Evolutionary conservation across 2,888 invertebrate species (phyloP), one percentile per base, ranked within the genome.

Genomic region (Ochlodes sylvanus): DNA sequence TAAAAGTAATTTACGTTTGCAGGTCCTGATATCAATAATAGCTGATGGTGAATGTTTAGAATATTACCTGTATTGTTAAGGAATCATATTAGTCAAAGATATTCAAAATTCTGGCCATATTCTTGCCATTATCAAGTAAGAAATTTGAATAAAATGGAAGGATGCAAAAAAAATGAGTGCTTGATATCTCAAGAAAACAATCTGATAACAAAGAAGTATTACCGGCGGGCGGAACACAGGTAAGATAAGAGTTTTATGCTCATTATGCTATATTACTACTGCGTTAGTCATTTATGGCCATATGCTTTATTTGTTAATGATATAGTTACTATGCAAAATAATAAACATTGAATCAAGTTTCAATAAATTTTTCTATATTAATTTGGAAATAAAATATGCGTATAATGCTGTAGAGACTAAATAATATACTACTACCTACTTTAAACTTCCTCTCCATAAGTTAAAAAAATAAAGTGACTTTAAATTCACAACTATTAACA

Each of bases 201-300:
- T 70, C 17, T 76, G 38, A 50, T 77, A 17, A 80, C 83, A 3
- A 91, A 88, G 73, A 92, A 92, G 75, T 92, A 92, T 72, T 92
- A 92, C 71, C 80, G 92, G 10, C 82, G 86, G 65, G 90, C 88
- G 17, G 92, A 92, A 75, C 91, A 92, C 73, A 88, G 92, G 92
- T 92, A 77, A 84, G 87, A 63, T n/a, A 56, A 63, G 54, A 61
- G 61, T 69, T 70, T 21, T 66, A 14, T 61, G 17, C 44, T 57
- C 47, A 21, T 32, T 12, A 27, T 54, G 19, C 21, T 27, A 61
- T 34, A 9, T 9, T 34, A 32, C 14, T 15, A 56, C 32, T 38
- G n/a, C 62, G 41, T 57, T 42, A 17, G 17, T 47, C 56, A 21
- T 52, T 50, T 63, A 56, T 50, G 55, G 64, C 50, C 63, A 14